Percentiles rank a stretch among this genome's conserved stretches.
Evolutionary conservation across 2,113 vertebrate species (phyloP).

Genomic region (Carlito syrichta): DNA sequence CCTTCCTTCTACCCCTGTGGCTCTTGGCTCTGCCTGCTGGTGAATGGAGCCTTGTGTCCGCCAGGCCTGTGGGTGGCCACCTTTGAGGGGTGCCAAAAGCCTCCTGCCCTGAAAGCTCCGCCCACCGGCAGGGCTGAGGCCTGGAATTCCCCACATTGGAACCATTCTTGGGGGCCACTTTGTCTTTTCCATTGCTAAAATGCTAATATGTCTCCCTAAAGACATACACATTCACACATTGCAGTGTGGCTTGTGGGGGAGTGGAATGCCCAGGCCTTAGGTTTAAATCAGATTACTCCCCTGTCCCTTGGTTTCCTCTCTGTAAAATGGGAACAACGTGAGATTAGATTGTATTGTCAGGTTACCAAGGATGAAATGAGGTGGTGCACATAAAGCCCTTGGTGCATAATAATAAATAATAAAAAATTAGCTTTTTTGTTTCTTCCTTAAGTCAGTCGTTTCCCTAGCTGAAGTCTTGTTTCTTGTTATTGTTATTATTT

Average conservation of each 20-base stretch:
- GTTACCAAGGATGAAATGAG: neutral
- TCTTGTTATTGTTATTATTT: neutral
- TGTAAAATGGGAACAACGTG: neutral
- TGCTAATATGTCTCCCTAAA: neutral
- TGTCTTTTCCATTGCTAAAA: neutral
- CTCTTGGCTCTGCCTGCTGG: neutral
- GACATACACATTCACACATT: neutral
- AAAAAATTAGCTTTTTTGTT: neutral
- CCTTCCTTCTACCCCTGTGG: neutral
- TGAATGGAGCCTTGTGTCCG: slow-evolving; percentile 35
- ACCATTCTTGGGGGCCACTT: neutral
- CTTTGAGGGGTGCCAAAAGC: neutral
- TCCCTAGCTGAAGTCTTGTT: neutral
- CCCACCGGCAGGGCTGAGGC: neutral
- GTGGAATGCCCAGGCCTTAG: neutral
- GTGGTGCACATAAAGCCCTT: neutral
- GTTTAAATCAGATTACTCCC: neutral
- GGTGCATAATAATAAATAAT: neutral
- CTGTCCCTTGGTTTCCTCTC: neutral
- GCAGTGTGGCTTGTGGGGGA: too few species aligned
- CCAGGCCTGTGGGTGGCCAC: neutral
- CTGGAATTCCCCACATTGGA: neutral
- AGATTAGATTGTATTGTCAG: neutral
- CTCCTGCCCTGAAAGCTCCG: neutral
- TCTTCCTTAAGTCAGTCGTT: neutral